A percentile compares a stretch with the other conserved stretches of the same genome.
These are phyloP conservation scores for Setipinna tenuifilis DNA, from an alignment of 2,797 vertebrate species.

Conservation along the genomic window DNA sequence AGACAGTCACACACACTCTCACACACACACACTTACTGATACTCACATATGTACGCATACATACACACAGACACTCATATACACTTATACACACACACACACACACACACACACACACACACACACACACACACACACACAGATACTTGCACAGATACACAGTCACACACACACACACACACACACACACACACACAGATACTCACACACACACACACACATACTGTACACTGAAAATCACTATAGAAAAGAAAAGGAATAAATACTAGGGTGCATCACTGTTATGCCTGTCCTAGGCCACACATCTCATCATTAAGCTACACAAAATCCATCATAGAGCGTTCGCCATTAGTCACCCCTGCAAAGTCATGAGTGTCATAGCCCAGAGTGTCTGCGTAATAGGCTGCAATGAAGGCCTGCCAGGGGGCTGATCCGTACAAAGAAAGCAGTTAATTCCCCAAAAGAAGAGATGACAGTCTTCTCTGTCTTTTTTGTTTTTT, in stretches of 20 bases:
- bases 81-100: not conserved
- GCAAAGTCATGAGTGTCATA: not conserved
- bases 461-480: not conserved
- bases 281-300: not conserved
- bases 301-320: not conserved
- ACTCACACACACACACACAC: too few relatives aligned
- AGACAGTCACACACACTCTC: too few relatives aligned
- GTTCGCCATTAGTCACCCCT: not conserved
- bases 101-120: not conserved
- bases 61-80: too few relatives aligned
- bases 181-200: not conserved
- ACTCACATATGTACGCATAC: too few relatives aligned
- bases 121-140: conserved; percentile 16
- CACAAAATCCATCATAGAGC: not conserved
- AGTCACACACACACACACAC: not conserved
- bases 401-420: not conserved
- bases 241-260: too few relatives aligned
- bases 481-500: not conserved
- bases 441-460: not conserved
- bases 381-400: not conserved
- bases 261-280: not conserved
- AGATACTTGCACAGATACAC: not conserved
- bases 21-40: too few relatives aligned
- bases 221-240: too few relatives aligned
- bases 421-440: not conserved